phyloP scores from a whole-genome alignment of 2,888 invertebrate species.

The Piscicola geometra region DNA sequence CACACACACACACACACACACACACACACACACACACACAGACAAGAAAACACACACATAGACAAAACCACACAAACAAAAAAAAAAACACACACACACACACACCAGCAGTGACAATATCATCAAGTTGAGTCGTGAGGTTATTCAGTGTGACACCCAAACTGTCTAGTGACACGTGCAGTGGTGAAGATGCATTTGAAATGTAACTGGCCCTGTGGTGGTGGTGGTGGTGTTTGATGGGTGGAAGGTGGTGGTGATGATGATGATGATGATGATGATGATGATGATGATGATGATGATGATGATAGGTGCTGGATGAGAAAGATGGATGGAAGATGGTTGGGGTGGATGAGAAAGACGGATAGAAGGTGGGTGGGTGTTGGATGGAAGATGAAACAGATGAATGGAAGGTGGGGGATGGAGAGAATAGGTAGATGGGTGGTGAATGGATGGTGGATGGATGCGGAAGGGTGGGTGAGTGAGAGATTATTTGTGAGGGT shows the following conservation, averaged over 20 bases:
- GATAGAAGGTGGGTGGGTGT: too few relatives aligned
- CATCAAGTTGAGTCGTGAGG: slow-evolving; percentile 14
- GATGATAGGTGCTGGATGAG: neutral
- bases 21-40: neutral
- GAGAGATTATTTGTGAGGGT: too few relatives aligned
- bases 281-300: slow-evolving; percentile 9
- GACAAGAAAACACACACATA: neutral
- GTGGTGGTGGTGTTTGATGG: too few relatives aligned
- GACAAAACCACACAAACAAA: neutral
- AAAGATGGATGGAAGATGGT: too few relatives aligned
- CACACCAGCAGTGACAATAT: neutral
- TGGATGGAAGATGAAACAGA: too few relatives aligned
- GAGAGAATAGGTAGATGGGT: too few relatives aligned
- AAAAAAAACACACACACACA: neutral
- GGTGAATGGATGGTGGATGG: too few relatives aligned
- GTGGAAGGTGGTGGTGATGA: too few relatives aligned
- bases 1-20: neutral
- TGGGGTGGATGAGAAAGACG: too few relatives aligned
- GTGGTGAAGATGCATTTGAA: neutral
- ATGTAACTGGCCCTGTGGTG: slow-evolving; percentile 1
- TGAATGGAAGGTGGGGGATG: too few relatives aligned
- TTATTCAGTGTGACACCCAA: slow-evolving; percentile 13
- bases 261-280: slow-evolving; percentile 22
- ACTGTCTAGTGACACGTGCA: neutral
- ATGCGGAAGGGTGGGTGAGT: too few relatives aligned